Base-by-base conservation (phyloP, 2,113 vertebrate species). In the Merops nubicus region DNA sequence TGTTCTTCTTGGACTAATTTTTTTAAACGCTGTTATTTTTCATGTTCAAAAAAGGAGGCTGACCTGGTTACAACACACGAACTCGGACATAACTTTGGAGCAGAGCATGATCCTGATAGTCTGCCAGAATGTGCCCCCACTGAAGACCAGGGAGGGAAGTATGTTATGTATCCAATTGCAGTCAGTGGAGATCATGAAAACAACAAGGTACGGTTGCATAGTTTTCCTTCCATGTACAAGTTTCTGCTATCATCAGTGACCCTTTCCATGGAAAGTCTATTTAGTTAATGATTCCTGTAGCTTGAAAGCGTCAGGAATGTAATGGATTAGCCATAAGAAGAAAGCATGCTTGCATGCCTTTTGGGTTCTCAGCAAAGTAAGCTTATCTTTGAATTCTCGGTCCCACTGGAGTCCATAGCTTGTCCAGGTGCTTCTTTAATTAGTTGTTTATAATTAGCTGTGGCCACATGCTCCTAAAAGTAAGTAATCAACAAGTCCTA, bases 51-150 rank as follows among this genome's bases (percentile, higher is more conserved):
- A 96, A 94, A 99, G 99, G 99, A 99, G 97, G 99, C 99, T 5
- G 99, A 99, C 95, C 96, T 99, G 91, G 99, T 99, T 76, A 99
- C 99, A 7, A 99, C 99, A 29, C 99, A 99, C 76, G 99, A 99
- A 80, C 96, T 99, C 8, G 99, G 99, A 36, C 99, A 99, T 93
- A 99, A 99, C 97, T 99, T 99, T 57, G 99, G 99, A 91, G 99
- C 99, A 26, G 99, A 99, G 92, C 99, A 99, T 3, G 99, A 99
- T 94, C 99, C 99, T 2, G 99, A 99, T 91, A 99, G 99, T 76
- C 96, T 99, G 59, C 85, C 97, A 8, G 85, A 97, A 67, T 99
- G 99, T 77, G 99, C 99, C 31, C 99, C 99, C 28, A 99, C 97
- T 33, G 99, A 99, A 34, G 99, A 99, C 76, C 97, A 98, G 7